These are phyloP conservation scores for Tyto alba DNA, from an alignment of 2,113 vertebrate genomes.

Conservation along the genomic window DNA sequence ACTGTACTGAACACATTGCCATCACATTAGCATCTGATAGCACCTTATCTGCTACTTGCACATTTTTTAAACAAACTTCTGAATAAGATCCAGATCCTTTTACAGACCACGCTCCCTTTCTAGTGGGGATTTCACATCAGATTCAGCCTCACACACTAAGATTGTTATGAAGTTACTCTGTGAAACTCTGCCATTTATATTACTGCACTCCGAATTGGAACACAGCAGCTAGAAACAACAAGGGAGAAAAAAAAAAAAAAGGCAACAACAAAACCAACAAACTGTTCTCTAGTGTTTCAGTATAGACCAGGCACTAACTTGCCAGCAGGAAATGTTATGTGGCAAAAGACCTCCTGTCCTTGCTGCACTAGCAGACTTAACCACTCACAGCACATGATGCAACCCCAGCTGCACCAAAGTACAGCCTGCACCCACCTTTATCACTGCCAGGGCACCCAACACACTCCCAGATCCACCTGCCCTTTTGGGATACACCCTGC, in stretches of 20 bases:
- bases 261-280: too few species aligned
- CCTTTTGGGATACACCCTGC: not conserved
- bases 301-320: not conserved
- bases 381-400: accelerated
- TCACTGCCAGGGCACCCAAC: not conserved
- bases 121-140: not conserved
- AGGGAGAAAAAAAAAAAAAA: not conserved
- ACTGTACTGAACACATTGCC: not conserved
- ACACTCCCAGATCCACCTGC: not conserved
- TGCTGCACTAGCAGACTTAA: not conserved
- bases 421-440: not conserved
- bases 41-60: not conserved
- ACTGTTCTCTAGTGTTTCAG: not conserved
- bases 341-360: not conserved
- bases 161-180: not conserved
- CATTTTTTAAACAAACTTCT: not conserved
- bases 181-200: not conserved
- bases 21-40: not conserved
- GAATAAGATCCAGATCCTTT: not conserved
- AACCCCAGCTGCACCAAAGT: not conserved
- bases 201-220: not conserved
- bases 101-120: not conserved
- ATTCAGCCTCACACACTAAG: not conserved
- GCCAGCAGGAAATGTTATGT: not conserved
- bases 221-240: not conserved